A percentile compares a stretch with the other conserved stretches of the same genome.
Conservation (phyloP, 1,140 invertebrate species). For the Drosophila pectinifera region DNA sequence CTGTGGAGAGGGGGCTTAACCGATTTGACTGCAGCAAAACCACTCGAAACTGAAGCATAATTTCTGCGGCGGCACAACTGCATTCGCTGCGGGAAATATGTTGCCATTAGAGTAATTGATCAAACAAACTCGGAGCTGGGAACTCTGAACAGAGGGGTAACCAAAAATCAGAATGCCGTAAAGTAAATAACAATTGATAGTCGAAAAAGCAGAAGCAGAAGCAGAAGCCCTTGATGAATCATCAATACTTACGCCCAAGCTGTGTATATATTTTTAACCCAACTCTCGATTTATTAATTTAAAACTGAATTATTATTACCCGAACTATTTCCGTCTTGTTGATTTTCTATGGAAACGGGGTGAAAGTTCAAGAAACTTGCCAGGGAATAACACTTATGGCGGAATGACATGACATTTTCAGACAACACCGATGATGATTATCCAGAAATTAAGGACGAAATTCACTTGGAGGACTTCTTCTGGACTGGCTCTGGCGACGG, state of each 20-base stretch:
- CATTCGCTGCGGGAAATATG: constrained; percentile 35
- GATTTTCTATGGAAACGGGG: constrained; percentile 74
- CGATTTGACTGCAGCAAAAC: constrained; percentile 4
- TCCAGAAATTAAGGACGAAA: constrained; percentile 87
- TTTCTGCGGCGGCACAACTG: constrained; percentile 30
- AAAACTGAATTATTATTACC: not conserved
- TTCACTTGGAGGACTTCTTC: constrained; percentile 92
- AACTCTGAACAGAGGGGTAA: constrained; percentile 20
- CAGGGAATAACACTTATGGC: constrained; percentile 16
- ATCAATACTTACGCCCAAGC: not conserved
- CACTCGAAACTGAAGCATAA: constrained; percentile 47
- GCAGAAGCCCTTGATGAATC: not conserved
- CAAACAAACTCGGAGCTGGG: constrained; percentile 66
- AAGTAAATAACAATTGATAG: constrained; percentile 21
- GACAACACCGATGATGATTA: constrained; percentile 74
- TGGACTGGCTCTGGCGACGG: constrained; percentile 94
- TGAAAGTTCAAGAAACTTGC: constrained; percentile 72
- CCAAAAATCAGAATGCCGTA: constrained; percentile 52
- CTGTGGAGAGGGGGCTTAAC: constrained; percentile 21
- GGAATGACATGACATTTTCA: constrained; percentile 43
- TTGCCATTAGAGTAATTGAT: constrained; percentile 69
- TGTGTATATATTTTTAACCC: not conserved
- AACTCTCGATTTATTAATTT: no score
- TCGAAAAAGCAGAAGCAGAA: not conserved
- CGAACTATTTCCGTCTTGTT: constrained; percentile 1